phyloP scores from a whole-genome alignment of 1,140 invertebrate species.

The Antheraea mylitta region DNA sequence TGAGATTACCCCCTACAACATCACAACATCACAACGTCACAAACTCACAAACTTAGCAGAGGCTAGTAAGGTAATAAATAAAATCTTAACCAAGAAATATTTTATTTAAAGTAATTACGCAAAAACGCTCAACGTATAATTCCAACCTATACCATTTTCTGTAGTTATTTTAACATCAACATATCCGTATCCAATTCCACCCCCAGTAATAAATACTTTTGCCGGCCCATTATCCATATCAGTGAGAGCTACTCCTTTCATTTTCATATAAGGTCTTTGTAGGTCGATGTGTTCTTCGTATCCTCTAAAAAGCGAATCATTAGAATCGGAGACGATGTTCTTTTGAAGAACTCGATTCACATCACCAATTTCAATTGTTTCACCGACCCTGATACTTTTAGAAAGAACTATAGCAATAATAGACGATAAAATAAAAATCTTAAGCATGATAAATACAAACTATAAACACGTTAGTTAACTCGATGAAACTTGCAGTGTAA shows the following conservation, averaged over 20 bases:
- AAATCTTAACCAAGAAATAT: neutral
- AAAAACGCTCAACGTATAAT: neutral
- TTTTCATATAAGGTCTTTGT: neutral
- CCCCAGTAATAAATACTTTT: neutral
- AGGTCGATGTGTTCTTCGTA: neutral
- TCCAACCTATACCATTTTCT: neutral
- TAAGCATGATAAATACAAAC: neutral
- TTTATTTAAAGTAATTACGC: neutral
- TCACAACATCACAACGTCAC: too few relatives aligned
- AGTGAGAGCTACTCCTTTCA: neutral
- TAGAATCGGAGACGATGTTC: neutral
- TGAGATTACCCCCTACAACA: too few relatives aligned
- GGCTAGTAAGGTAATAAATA: too few relatives aligned
- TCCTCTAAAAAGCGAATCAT: neutral
- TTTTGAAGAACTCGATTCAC: neutral
- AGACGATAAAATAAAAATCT: neutral
- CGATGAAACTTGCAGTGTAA: neutral
- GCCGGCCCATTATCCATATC: neutral
- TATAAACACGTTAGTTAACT: neutral
- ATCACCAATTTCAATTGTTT: neutral
- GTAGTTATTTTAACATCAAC: neutral
- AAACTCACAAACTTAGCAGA: too few relatives aligned
- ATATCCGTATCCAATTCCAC: neutral
- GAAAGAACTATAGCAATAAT: neutral
- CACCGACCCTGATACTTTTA: neutral